These are phyloP conservation scores for Pogonocichla stellata DNA, from an alignment of 2,113 vertebrate species.

Conservation along the genomic window DNA sequence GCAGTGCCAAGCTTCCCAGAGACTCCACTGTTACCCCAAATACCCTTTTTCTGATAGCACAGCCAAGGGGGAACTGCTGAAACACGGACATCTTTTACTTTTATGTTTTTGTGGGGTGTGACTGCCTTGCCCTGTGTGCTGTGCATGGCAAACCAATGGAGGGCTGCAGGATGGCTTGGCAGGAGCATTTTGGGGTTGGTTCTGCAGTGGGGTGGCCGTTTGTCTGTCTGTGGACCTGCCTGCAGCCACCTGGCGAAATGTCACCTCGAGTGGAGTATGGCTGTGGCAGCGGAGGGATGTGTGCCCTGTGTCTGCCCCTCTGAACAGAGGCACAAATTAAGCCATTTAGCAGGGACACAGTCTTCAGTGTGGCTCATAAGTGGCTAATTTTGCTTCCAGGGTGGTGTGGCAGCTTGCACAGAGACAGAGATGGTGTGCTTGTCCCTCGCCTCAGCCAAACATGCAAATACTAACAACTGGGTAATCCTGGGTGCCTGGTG, in stretches of 20 bases:
- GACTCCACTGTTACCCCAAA: background rate
- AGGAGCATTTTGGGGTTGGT: background rate
- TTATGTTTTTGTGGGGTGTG: rapidly evolving
- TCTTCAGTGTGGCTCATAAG: background rate
- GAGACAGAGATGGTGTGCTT: background rate
- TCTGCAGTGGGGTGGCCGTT: rapidly evolving
- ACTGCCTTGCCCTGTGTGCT: background rate
- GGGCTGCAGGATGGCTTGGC: background rate
- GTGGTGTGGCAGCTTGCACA: background rate
- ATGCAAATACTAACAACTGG: background rate
- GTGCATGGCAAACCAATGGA: rapidly evolving
- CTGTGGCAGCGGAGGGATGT: background rate
- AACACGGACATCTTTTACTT: rapidly evolving
- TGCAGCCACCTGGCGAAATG: background rate
- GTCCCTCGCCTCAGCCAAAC: background rate
- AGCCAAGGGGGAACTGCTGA: background rate
- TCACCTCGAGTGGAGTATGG: background rate
- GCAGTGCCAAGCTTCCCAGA: background rate
- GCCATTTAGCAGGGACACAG: background rate
- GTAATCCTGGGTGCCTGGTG: rapidly evolving
- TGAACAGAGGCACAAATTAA: rapidly evolving
- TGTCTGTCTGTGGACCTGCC: background rate
- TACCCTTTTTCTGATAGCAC: background rate
- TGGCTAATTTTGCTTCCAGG: background rate
- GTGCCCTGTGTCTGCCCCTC: background rate